Evolutionary conservation across 2,888 invertebrate species (phyloP).

Genomic region (Leptothorax acervorum): DNA sequence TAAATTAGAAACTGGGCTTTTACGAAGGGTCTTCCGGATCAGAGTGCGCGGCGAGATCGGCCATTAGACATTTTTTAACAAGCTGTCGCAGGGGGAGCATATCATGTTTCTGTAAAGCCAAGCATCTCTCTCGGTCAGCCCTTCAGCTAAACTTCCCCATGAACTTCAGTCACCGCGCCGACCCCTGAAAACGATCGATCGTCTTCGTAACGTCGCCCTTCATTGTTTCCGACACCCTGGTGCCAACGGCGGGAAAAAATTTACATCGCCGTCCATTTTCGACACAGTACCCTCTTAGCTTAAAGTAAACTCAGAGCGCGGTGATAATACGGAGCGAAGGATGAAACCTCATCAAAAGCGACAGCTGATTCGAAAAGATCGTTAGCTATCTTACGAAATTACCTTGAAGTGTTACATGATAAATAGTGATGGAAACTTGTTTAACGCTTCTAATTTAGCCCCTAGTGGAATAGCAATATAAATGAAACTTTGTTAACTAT

Average conservation of each 20-base stretch:
- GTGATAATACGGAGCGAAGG: conserved; percentile 34
- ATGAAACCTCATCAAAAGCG: conserved; percentile 35
- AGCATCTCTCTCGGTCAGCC: conserved; percentile 50
- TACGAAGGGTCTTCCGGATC: conserved; percentile 61
- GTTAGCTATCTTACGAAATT: conserved; percentile 28
- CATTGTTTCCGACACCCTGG: conserved; percentile 79
- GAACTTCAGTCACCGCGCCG: conserved; percentile 71
- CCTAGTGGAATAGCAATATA: neutral
- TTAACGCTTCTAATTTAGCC: conserved; percentile 13
- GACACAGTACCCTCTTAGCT: conserved; percentile 30
- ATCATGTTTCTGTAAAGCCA: conserved; percentile 81
- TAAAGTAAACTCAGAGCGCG: conserved; percentile 28
- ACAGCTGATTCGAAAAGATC: conserved; percentile 10
- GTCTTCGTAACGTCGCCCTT: conserved; percentile 78
- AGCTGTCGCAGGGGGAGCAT: conserved; percentile 76
- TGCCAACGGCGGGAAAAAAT: conserved; percentile 72
- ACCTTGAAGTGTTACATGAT: neutral
- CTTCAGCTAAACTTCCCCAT: conserved; percentile 68
- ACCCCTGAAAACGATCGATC: conserved; percentile 79
- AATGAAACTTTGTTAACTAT: neutral
- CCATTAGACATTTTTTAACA: conserved; percentile 81
- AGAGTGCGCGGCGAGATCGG: conserved; percentile 68
- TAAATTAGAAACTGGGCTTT: conserved; percentile 61
- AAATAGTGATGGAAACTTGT: conserved; percentile 7
- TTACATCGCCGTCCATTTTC: conserved; percentile 73